Percentiles rank a stretch among this genome's conserved stretches.
Evolutionary conservation across 64 coral and sea anemone genomes (phyloP).

Genomic region (Stichodactyla helianthus): DNA sequence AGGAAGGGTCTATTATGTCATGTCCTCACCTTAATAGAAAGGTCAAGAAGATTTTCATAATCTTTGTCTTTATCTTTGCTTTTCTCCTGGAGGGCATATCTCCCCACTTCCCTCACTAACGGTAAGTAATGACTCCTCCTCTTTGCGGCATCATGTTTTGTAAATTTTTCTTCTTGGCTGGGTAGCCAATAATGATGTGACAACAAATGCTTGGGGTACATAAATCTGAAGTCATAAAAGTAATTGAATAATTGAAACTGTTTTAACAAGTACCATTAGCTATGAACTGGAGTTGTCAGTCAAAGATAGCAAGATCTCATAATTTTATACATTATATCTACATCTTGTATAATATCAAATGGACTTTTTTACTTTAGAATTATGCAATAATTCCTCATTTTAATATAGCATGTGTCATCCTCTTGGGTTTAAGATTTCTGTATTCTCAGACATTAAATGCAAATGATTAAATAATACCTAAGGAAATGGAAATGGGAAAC

Average conservation of each 20-base stretch:
- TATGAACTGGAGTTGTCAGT: too few relatives aligned
- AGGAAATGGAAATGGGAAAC: too few relatives aligned
- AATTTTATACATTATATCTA: too few relatives aligned
- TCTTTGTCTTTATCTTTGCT: conserved; percentile 27
- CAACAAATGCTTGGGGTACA: conserved; percentile 83
- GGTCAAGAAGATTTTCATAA: conserved; percentile 38
- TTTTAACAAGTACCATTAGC: too few relatives aligned
- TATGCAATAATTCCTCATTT: too few relatives aligned
- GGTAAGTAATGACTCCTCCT: conserved; percentile 66
- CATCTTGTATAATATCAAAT: too few relatives aligned
- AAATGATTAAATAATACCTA: too few relatives aligned
- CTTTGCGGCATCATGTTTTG: conserved; percentile 48
- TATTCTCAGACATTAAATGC: too few relatives aligned
- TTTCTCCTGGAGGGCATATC: conserved; percentile 45
- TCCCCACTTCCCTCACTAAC: conserved; percentile 79
- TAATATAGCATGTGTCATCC: too few relatives aligned
- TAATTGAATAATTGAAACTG: not conserved
- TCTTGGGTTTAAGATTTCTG: too few relatives aligned
- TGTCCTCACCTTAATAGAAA: conserved; percentile 64
- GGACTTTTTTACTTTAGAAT: too few relatives aligned
- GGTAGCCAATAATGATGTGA: conserved; percentile 90
- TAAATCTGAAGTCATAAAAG: conserved; percentile 30
- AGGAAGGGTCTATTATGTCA: not conserved
- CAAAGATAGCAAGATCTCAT: too few relatives aligned
- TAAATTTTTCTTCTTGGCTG: conserved; percentile 58